A percentile compares a stretch with the other conserved stretches of the same genome.
Evolutionary conservation across 53 echinoderm and acorn worm species (phyloP).

Genomic region (Luidia sarsii): DNA sequence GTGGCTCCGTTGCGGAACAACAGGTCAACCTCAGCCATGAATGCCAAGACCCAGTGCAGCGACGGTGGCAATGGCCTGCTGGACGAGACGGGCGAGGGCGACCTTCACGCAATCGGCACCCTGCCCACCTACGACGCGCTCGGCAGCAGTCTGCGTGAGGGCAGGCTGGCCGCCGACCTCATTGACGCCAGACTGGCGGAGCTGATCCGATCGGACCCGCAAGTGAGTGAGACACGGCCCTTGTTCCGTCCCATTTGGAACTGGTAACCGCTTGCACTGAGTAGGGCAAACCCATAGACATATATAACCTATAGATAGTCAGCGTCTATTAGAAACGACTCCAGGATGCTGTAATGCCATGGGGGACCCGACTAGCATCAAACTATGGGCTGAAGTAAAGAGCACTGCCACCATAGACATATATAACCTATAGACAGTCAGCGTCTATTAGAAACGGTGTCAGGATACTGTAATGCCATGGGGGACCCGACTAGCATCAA

Average conservation of each 20-base stretch:
- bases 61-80: neutral
- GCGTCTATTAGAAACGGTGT: too few species aligned
- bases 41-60: neutral
- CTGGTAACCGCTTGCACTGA: neutral
- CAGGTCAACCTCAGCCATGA: neutral
- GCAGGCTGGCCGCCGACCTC: conserved; percentile 32
- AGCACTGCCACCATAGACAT: too few species aligned
- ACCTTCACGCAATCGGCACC: conserved; percentile 60
- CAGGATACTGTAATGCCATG: too few species aligned
- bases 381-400: too few species aligned
- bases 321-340: too few species aligned
- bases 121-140: conserved; percentile 65
- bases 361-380: too few species aligned
- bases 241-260: neutral
- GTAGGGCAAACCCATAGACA: too few species aligned
- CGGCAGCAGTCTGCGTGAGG: conserved; percentile 36
- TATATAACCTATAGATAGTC: too few species aligned
- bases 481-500: too few species aligned
- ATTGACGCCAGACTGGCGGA: conserved; percentile 49
- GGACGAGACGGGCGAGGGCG: conserved; percentile 25
- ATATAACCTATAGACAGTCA: too few species aligned
- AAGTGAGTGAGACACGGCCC: neutral
- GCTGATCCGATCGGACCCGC: conserved; percentile 6
- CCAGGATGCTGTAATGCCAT: too few species aligned
- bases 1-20: conserved; percentile 18